Percentiles rank a stretch among this genome's conserved stretches.
phyloP scores from a whole-genome alignment of 2,888 invertebrate species.

The Drosophila ustulata region DNA sequence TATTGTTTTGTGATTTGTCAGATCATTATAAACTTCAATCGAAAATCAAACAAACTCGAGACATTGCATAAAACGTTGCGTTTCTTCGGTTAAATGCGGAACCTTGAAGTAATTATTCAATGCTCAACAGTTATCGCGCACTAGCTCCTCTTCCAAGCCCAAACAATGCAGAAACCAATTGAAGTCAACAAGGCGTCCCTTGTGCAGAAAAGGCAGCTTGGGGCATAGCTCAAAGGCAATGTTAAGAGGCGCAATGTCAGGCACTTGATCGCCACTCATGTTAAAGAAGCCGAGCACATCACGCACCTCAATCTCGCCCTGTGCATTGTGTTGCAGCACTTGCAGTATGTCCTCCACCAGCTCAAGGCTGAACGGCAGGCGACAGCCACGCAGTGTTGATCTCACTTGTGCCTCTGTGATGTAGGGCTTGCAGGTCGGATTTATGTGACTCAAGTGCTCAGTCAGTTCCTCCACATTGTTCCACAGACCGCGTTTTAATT shows the following conservation, averaged over 20 bases:
- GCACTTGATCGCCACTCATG: conserved; percentile 86
- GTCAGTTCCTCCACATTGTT: conserved; percentile 88
- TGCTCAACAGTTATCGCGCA: conserved; percentile 58
- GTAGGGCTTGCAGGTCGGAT: conserved; percentile 87
- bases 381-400: conserved; percentile 89
- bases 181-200: conserved; percentile 83
- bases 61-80: neutral
- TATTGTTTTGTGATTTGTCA: conserved; percentile 11
- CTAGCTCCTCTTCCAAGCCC: conserved; percentile 81
- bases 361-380: conserved; percentile 89
- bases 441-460: conserved; percentile 87
- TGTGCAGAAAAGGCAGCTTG: conserved; percentile 82
- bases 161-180: conserved; percentile 81
- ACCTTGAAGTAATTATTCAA: neutral
- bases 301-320: conserved; percentile 88
- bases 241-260: conserved; percentile 83
- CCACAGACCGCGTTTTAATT: conserved; percentile 90
- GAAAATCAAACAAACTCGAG: neutral
- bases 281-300: conserved; percentile 91
- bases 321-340: conserved; percentile 87
- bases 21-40: neutral
- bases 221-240: conserved; percentile 84
- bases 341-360: conserved; percentile 89
- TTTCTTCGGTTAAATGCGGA: conserved; percentile 5
- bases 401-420: conserved; percentile 87